phyloP scores from a whole-genome alignment of 1,140 invertebrate genomes.

The Geopemphigus sp. region DNA sequence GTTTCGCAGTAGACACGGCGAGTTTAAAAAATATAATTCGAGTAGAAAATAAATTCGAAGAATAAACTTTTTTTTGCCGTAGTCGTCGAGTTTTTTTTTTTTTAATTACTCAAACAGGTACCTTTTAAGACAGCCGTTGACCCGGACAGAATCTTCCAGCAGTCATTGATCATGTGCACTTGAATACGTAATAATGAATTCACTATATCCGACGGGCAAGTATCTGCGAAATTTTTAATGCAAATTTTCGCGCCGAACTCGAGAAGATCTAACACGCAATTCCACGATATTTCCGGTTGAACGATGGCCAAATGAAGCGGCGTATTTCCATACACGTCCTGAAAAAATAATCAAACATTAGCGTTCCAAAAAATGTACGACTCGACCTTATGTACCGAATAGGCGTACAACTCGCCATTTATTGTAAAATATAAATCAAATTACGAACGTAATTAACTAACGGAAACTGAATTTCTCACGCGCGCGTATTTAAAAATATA shows the following conservation, averaged over 20 bases:
- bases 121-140: constrained; percentile 28
- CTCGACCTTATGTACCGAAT: background rate
- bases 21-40: too few species aligned
- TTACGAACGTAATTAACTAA: too few species aligned
- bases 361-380: background rate
- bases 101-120: background rate
- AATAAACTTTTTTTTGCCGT: too few species aligned
- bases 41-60: too few species aligned
- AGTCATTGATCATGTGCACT: constrained; percentile 46
- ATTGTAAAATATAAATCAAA: background rate
- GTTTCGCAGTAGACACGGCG: too few species aligned
- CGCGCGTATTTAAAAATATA: background rate
- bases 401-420: background rate
- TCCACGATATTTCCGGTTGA: constrained; percentile 59
- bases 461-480: background rate
- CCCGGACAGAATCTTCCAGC: constrained; percentile 46
- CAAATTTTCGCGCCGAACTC: constrained; percentile 60
- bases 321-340: constrained; percentile 61
- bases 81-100: too few species aligned
- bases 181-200: constrained; percentile 45
- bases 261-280: constrained; percentile 60
- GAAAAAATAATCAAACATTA: constrained; percentile 51
- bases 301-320: constrained; percentile 61
- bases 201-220: constrained; percentile 56
- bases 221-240: constrained; percentile 56